Conservation (phyloP, 2,797 vertebrate genomes). For the Arnoldichthys spilopterus region DNA sequence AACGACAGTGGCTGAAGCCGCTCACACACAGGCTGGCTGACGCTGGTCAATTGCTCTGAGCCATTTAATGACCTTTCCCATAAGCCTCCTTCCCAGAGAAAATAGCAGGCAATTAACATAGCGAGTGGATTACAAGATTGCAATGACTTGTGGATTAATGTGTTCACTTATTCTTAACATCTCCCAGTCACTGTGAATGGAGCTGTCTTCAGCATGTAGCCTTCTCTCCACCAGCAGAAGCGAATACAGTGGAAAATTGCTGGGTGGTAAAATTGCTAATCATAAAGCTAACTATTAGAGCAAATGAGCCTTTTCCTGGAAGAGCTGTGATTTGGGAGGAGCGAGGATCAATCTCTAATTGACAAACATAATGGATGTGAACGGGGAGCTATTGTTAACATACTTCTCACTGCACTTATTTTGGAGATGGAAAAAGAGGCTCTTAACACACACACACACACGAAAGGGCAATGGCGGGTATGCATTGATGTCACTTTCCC, state of each 20-base stretch:
- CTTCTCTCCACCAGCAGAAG: slow-evolving; percentile 26
- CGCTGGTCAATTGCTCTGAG: slow-evolving; percentile 76
- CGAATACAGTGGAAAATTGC: slow-evolving; percentile 54
- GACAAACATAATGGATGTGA: slow-evolving; percentile 44
- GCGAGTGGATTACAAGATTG: slow-evolving; percentile 81
- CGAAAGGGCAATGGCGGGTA: no score
- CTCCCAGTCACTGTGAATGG: slow-evolving; percentile 74
- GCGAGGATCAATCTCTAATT: slow-evolving; percentile 49
- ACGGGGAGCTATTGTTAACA: slow-evolving; percentile 22
- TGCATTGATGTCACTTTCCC: no score
- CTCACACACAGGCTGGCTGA: slow-evolving; percentile 64
- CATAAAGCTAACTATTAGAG: slow-evolving; percentile 55
- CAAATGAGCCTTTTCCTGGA: slow-evolving; percentile 43
- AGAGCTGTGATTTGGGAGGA: slow-evolving; percentile 53
- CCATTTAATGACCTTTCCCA: slow-evolving; percentile 77
- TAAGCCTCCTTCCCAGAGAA: slow-evolving; percentile 75
- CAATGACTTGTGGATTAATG: slow-evolving; percentile 80
- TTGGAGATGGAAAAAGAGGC: slow-evolving; percentile 15
- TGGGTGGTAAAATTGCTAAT: slow-evolving; percentile 57
- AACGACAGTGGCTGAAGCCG: slow-evolving; percentile 41
- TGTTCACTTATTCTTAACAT: slow-evolving; percentile 80
- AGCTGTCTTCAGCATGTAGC: slow-evolving; percentile 59
- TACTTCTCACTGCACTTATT: slow-evolving; percentile 25
- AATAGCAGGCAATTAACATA: slow-evolving; percentile 81
- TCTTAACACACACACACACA: background rate